Percentiles rank a stretch among this genome's conserved stretches.
Evolutionary conservation across 2,113 vertebrate genomes (phyloP).

Genomic region (Myrmecophaga tridactyla): DNA sequence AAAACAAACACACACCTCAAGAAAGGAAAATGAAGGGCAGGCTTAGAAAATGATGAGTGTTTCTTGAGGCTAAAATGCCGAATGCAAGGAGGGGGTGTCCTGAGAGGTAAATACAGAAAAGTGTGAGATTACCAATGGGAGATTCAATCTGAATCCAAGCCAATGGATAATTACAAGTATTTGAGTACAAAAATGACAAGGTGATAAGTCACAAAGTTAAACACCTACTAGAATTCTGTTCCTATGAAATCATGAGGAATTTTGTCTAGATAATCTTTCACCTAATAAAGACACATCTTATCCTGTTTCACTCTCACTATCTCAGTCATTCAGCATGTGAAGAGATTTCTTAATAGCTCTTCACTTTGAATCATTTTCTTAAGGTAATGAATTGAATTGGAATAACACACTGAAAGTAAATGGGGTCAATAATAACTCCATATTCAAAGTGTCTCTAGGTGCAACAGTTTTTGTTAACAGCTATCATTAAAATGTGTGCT

Average conservation of each 20-base stretch:
- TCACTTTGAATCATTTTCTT: constrained; percentile 62
- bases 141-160: too few species aligned
- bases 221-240: constrained; percentile 16
- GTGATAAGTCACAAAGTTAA: not conserved
- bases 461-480: not conserved
- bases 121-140: not conserved
- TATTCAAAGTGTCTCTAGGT: constrained; percentile 3
- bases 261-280: constrained; percentile 16
- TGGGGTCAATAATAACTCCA: constrained; percentile 13
- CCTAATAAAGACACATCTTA: not conserved
- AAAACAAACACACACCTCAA: not conserved
- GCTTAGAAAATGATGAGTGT: not conserved
- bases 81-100: not conserved
- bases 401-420: constrained; percentile 35
- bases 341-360: constrained; percentile 52
- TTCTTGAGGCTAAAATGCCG: not conserved
- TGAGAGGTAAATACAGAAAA: not conserved
- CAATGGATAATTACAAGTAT: not conserved
- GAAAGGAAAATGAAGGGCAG: not conserved
- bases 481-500: not conserved
- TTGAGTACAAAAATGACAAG: not conserved
- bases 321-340: constrained; percentile 23
- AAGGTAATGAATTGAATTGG: constrained; percentile 57
- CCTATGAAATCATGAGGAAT: not conserved
- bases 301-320: not conserved